Evolutionary conservation across 2,888 invertebrate species (phyloP).

Genomic region (Morpho achilles): DNA sequence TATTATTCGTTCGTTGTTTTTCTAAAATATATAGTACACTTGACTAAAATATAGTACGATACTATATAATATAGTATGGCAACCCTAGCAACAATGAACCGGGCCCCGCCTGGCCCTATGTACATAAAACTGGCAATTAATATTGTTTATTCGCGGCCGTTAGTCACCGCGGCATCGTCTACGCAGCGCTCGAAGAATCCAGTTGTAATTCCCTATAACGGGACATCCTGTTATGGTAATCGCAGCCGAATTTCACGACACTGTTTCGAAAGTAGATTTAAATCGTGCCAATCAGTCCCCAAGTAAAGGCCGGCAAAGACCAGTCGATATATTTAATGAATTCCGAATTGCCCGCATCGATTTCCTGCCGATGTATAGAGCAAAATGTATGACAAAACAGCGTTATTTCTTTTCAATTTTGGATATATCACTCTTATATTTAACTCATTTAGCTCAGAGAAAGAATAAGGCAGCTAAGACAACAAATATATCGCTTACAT

Average conservation of each 20-base stretch:
- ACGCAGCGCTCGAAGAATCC: slow-evolving; percentile 49
- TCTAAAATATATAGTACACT: no score
- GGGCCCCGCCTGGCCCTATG: slow-evolving; percentile 52
- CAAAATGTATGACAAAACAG: slow-evolving; percentile 1
- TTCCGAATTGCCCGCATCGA: slow-evolving; percentile 41
- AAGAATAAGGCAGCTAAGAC: no score
- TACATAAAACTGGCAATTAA: slow-evolving; percentile 64
- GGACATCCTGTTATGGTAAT: slow-evolving; percentile 77
- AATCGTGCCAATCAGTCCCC: slow-evolving; percentile 44
- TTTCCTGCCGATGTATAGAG: slow-evolving; percentile 35
- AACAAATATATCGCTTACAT: no score
- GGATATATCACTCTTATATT: no score
- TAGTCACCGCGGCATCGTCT: slow-evolving; percentile 64
- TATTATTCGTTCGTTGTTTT: no score
- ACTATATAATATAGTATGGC: no score
- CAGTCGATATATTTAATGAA: slow-evolving; percentile 35
- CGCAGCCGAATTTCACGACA: slow-evolving; percentile 70
- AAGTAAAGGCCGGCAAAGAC: slow-evolving; percentile 24
- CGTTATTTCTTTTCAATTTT: not conserved
- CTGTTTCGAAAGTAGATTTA: slow-evolving; percentile 65
- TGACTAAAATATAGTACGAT: no score
- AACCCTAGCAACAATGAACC: slow-evolving; percentile 22
- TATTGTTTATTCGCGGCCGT: slow-evolving; percentile 73
- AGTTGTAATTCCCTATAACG: slow-evolving; percentile 75
- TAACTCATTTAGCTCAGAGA: no score